Percentiles rank a stretch among this genome's conserved stretches.
phyloP scores from a whole-genome alignment of 2,113 vertebrate genomes.

The Acrocephalus kingi region DNA sequence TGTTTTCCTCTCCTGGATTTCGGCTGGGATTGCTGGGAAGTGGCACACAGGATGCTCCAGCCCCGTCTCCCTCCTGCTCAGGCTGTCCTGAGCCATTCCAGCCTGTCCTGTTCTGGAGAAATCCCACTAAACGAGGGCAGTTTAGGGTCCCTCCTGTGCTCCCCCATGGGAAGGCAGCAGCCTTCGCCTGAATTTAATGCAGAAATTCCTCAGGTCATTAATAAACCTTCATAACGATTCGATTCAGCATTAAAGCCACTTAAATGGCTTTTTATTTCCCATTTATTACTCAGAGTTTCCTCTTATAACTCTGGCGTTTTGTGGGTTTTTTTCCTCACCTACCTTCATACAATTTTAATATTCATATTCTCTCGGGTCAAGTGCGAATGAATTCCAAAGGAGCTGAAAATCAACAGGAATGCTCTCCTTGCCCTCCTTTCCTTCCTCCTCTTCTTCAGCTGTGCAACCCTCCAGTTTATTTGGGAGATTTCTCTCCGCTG shows the following conservation, averaged over 20 bases:
- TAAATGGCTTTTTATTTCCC: background rate
- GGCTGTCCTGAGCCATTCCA: background rate
- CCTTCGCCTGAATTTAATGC: background rate
- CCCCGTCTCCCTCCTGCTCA: background rate
- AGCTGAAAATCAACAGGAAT: background rate
- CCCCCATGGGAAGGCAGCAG: background rate
- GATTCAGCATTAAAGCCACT: background rate
- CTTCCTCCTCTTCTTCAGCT: background rate
- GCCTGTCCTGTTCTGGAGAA: background rate
- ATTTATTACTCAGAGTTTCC: background rate
- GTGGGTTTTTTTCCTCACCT: background rate
- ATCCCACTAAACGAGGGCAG: rapidly evolving
- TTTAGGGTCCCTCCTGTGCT: rapidly evolving
- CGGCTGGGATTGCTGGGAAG: background rate
- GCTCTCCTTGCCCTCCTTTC: background rate
- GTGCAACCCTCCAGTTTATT: background rate
- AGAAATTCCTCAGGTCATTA: background rate
- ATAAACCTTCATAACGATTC: background rate
- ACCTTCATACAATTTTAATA: background rate
- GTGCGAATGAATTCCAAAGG: background rate
- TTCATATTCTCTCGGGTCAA: background rate
- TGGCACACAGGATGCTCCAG: background rate
- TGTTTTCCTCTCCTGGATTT: background rate
- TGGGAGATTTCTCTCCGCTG: background rate
- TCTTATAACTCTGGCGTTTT: background rate